These are phyloP conservation scores for Scaptomyza reducta DNA, from an alignment of 2,888 invertebrate genomes.

Conservation along the genomic window DNA sequence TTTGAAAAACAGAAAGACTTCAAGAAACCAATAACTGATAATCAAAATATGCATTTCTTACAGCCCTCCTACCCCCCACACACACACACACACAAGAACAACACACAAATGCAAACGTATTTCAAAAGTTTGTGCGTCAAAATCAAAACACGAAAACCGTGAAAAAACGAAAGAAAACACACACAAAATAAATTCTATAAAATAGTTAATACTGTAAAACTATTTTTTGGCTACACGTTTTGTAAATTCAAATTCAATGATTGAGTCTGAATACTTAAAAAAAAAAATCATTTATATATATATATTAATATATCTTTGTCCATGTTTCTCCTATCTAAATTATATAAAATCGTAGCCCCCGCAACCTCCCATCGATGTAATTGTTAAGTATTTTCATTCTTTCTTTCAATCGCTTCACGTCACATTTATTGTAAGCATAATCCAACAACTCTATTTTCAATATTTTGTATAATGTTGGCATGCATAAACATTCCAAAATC, in stretches of 20 bases:
- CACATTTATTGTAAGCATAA: slow-evolving; percentile 46
- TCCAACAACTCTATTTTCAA: slow-evolving; percentile 2
- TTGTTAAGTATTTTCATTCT: slow-evolving; percentile 36
- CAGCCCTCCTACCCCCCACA: slow-evolving; percentile 19
- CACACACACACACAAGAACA: neutral
- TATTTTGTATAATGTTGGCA: slow-evolving; percentile 14
- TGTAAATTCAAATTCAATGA: slow-evolving; percentile 52
- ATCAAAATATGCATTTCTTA: slow-evolving; percentile 36
- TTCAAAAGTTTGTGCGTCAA: slow-evolving; percentile 15
- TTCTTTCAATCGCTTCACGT: slow-evolving; percentile 36
- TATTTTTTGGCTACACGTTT: slow-evolving; percentile 16
- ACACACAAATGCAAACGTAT: slow-evolving; percentile 17
- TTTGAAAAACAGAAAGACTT: neutral
- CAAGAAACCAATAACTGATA: slow-evolving; percentile 1
- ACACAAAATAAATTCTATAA: neutral
- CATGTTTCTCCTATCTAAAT: slow-evolving; percentile 48
- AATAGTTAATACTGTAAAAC: slow-evolving; percentile 27
- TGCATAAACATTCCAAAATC: slow-evolving; percentile 15
- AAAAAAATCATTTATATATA: slow-evolving; percentile 1
- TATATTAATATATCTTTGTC: slow-evolving; percentile 24
- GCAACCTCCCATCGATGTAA: slow-evolving; percentile 36
- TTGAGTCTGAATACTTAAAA: slow-evolving; percentile 31
- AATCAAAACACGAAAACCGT: slow-evolving; percentile 2
- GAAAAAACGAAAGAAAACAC: neutral
- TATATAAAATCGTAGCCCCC: slow-evolving; percentile 44